These are phyloP conservation scores for Gyps fulvus DNA, from an alignment of 2,113 vertebrate genomes.

Conservation along the genomic window DNA sequence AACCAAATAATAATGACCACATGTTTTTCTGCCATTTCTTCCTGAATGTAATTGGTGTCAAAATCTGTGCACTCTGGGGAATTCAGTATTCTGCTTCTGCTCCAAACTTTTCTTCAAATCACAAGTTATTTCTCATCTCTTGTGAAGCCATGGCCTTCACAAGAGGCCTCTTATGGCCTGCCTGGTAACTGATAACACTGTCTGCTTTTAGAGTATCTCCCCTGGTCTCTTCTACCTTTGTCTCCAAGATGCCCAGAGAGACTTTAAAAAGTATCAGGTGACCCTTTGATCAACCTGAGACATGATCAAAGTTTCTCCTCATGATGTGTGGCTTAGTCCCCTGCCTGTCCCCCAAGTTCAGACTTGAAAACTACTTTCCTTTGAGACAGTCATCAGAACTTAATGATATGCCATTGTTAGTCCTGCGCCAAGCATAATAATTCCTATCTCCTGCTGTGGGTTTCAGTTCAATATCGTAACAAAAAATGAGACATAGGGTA, in stretches of 20 bases:
- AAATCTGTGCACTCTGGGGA: background rate
- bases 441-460: constrained; percentile 8
- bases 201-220: background rate
- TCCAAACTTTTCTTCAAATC: background rate
- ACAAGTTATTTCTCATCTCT: background rate
- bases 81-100: background rate
- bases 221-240: background rate
- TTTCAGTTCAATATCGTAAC: background rate
- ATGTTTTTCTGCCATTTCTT: background rate
- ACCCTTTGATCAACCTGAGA: constrained; percentile 50
- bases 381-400: constrained; percentile 6
- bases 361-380: constrained; percentile 10
- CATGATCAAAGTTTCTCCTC: background rate
- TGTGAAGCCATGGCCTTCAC: background rate
- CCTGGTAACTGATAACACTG: background rate
- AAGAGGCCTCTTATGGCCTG: background rate
- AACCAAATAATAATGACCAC: background rate
- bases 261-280: background rate
- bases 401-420: constrained; percentile 9
- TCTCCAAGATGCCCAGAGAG: background rate
- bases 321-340: background rate
- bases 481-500: background rate
- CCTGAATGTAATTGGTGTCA: background rate
- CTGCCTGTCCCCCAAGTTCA: background rate
- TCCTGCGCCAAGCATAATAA: constrained; percentile 4